Conservation (phyloP, 2,113 vertebrate species). For the Platichthys flesus region DNA sequence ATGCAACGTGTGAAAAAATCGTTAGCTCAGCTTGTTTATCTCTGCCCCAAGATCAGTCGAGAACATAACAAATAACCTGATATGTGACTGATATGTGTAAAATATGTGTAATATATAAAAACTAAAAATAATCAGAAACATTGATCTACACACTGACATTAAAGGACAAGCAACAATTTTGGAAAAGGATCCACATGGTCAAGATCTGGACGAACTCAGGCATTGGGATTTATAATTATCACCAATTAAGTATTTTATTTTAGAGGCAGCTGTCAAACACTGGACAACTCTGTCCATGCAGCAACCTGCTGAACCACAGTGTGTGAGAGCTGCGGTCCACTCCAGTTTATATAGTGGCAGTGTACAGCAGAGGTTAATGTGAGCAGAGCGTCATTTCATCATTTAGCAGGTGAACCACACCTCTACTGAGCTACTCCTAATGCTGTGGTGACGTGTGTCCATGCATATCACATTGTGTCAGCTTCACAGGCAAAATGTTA, state of each 20-base stretch:
- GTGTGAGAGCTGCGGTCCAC: neutral
- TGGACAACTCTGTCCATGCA: neutral
- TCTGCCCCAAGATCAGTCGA: no score
- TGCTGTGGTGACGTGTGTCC: neutral
- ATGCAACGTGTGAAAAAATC: no score
- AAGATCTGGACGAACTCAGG: no score
- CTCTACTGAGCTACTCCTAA: neutral
- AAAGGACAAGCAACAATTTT: no score
- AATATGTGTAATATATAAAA: neutral
- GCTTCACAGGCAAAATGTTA: neutral
- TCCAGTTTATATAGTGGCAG: neutral
- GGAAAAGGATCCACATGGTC: no score
- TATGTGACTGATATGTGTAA: neutral
- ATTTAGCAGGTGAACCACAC: neutral
- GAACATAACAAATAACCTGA: no score
- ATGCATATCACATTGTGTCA: neutral
- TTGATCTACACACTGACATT: no score
- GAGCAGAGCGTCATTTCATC: neutral
- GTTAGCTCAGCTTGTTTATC: no score
- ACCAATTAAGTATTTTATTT: neutral
- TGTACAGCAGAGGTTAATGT: neutral
- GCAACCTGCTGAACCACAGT: no score
- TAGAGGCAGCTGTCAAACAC: neutral
- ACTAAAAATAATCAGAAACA: neutral
- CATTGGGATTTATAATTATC: neutral